Conservation (phyloP, 1,140 invertebrate species). For the Drosophila serrata region DNA sequence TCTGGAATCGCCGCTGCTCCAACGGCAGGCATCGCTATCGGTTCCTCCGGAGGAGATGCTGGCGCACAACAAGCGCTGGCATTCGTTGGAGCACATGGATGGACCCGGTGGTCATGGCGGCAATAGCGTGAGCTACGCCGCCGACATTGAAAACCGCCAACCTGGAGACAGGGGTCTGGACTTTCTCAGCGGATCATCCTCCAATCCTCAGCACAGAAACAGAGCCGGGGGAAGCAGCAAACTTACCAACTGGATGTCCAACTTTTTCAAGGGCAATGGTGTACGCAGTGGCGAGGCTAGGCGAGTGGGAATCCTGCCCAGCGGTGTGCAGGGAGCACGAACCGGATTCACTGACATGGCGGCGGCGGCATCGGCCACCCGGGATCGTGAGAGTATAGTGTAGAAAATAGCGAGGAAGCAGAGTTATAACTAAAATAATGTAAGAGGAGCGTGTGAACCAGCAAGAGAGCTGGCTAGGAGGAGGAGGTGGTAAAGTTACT, state of each 20-base stretch:
- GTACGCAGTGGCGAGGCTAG: constrained; percentile 61
- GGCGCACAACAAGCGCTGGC: constrained; percentile 89
- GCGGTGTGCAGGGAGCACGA: constrained; percentile 63
- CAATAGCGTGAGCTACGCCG: constrained; percentile 79
- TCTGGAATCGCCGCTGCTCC: constrained; percentile 87
- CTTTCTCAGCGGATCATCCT: constrained; percentile 17
- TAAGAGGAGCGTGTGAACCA: constrained; percentile 3
- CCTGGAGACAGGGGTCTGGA: constrained; percentile 18
- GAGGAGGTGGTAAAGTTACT: constrained; percentile 65
- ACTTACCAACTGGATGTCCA: constrained; percentile 66
- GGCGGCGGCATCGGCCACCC: constrained; percentile 50
- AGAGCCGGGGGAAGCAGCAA: constrained; percentile 34
- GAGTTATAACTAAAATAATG: constrained; percentile 18
- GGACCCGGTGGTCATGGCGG: constrained; percentile 83
- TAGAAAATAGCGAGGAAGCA: constrained; percentile 42
- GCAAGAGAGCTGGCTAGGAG: constrained; percentile 10
- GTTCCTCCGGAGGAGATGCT: constrained; percentile 85
- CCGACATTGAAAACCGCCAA: constrained; percentile 68
- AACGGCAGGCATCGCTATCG: constrained; percentile 86
- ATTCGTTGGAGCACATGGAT: constrained; percentile 90
- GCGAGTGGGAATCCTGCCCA: constrained; percentile 69
- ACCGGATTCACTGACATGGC: constrained; percentile 72
- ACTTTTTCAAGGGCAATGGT: constrained; percentile 60
- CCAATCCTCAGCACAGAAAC: constrained; percentile 31
- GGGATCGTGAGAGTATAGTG: constrained; percentile 85